These are phyloP conservation scores for Podotricha telesiphe DNA, from an alignment of 2,888 invertebrate species.

Conservation along the genomic window DNA sequence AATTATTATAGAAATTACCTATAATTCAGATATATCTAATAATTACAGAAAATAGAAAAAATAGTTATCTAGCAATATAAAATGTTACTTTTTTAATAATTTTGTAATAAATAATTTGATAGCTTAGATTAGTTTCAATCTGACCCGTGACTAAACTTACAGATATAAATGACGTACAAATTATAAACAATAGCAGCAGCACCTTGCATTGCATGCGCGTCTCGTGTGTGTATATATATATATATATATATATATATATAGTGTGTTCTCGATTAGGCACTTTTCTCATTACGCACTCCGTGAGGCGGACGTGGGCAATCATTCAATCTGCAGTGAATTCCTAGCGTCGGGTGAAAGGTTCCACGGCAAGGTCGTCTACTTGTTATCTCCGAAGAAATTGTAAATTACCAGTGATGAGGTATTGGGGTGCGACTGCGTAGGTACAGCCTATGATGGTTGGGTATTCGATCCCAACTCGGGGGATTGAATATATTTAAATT, in stretches of 20 bases:
- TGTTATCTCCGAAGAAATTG: slow-evolving; percentile 3
- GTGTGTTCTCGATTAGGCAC: neutral
- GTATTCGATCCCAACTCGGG: neutral
- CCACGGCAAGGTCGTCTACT: slow-evolving; percentile 51
- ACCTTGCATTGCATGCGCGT: neutral
- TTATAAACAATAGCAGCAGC: too few relatives aligned
- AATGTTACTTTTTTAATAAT: too few relatives aligned
- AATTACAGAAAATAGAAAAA: too few relatives aligned
- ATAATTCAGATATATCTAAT: too few relatives aligned
- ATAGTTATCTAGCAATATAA: too few relatives aligned
- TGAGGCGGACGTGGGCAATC: slow-evolving; percentile 12
- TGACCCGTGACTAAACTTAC: too few relatives aligned
- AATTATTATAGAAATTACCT: too few relatives aligned
- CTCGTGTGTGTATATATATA: neutral
- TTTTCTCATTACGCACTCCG: neutral
- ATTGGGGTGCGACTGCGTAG: neutral
- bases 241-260: neutral
- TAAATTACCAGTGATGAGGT: neutral
- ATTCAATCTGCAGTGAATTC: slow-evolving; percentile 16
- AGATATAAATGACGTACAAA: too few relatives aligned
- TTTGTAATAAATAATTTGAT: too few relatives aligned
- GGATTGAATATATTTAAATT: too few relatives aligned
- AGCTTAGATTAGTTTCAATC: too few relatives aligned
- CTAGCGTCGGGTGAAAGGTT: slow-evolving; percentile 53
- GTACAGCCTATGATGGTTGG: neutral